Evolutionary conservation across 2,113 vertebrate species (phyloP).

Genomic region (Perccottus glenii): DNA sequence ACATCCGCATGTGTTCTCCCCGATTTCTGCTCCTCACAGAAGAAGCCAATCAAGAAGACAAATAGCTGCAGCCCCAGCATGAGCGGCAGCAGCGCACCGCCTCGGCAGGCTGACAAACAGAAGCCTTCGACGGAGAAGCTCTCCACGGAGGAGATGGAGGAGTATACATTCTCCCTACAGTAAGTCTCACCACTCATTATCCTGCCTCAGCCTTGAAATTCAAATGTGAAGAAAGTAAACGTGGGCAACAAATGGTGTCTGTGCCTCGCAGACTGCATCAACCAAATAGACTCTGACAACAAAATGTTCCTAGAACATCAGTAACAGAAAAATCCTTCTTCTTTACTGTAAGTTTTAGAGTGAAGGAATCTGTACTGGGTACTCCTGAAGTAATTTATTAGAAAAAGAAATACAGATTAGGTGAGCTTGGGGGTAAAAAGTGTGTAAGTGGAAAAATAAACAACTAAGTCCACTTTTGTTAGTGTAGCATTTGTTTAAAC

Average conservation of each 20-base stretch:
- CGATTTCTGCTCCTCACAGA: conserved; percentile 76
- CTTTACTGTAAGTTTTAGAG: too few relatives aligned
- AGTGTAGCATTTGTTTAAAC: too few relatives aligned
- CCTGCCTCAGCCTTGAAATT: conserved; percentile 33
- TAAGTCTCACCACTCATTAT: conserved; percentile 71
- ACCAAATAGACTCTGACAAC: conserved; percentile 22
- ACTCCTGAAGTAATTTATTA: too few relatives aligned
- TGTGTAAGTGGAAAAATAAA: too few relatives aligned
- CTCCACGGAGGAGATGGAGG: conserved; percentile 75
- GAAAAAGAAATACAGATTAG: too few relatives aligned
- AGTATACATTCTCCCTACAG: conserved; percentile 79
- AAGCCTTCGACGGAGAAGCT: conserved; percentile 59
- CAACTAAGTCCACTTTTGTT: too few relatives aligned
- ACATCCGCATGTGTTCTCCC: conserved; percentile 75
- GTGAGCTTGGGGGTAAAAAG: too few relatives aligned
- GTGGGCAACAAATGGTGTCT: conserved; percentile 29
- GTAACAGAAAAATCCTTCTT: neutral
- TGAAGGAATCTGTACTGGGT: neutral
- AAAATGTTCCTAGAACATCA: conserved; percentile 28
- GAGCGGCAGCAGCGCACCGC: conserved; percentile 62
- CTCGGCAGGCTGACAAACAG: conserved; percentile 65
- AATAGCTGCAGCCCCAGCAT: conserved; percentile 70
- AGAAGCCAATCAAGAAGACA: conserved; percentile 80
- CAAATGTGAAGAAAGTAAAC: conserved; percentile 19
- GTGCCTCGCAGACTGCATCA: conserved; percentile 25